Conservation (phyloP, 2,888 invertebrate genomes). For the Ferdinandea cuprea region DNA sequence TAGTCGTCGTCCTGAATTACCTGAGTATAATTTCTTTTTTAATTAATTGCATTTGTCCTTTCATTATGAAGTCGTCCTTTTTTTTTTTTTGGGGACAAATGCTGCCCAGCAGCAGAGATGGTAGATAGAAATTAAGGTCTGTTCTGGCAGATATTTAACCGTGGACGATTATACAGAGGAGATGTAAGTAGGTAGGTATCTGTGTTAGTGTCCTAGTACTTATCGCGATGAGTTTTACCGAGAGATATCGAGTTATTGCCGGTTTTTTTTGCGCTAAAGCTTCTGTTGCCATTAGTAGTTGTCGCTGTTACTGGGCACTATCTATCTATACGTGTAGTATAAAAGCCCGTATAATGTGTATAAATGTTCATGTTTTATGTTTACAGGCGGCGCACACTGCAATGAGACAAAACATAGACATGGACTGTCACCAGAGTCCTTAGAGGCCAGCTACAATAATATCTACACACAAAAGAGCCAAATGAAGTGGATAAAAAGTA, state of each 20-base stretch:
- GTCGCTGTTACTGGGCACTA: background rate
- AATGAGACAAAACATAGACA: conserved; percentile 37
- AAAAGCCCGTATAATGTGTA: background rate
- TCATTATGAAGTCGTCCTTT: conserved; percentile 69
- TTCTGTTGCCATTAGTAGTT: conserved; percentile 38
- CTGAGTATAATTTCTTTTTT: conserved; percentile 74
- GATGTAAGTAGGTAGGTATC: background rate
- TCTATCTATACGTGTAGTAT: no score
- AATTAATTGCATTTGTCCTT: conserved; percentile 75
- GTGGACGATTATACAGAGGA: conserved; percentile 4
- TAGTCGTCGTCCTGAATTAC: conserved; percentile 69
- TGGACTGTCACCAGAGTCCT: conserved; percentile 27
- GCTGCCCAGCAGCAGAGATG: background rate
- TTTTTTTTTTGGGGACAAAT: conserved; percentile 38
- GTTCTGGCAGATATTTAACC: conserved; percentile 56
- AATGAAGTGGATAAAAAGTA: conserved; percentile 41
- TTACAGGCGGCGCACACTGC: conserved; percentile 38
- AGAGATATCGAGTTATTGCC: conserved; percentile 67
- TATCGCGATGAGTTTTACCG: conserved; percentile 12
- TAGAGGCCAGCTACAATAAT: background rate
- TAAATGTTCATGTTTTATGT: conserved; percentile 35
- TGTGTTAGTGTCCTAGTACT: background rate
- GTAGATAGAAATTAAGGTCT: conserved; percentile 60
- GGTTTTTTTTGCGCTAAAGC: conserved; percentile 31
- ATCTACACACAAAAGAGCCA: conserved; percentile 7